Percentiles rank a stretch among this genome's conserved stretches.
These are phyloP conservation scores for Cerceris rybyensis DNA, from an alignment of 2,888 invertebrate species.

Conservation along the genomic window DNA sequence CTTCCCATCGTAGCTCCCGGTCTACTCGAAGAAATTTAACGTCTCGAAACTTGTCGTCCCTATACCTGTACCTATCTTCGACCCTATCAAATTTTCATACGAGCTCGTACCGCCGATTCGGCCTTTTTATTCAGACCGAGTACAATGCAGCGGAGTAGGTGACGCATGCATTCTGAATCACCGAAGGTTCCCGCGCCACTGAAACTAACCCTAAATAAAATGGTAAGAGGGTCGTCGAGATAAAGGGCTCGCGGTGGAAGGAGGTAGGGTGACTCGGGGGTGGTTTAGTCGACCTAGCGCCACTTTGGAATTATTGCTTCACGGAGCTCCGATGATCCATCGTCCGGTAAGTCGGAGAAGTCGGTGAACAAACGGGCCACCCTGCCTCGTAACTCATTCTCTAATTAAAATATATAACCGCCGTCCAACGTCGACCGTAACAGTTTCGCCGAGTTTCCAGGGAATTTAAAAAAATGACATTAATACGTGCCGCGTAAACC, in stretches of 20 bases:
- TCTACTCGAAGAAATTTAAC: conserved; percentile 26
- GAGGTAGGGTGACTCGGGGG: neutral
- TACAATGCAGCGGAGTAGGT: conserved; percentile 28
- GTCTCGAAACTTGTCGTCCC: neutral
- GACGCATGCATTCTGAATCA: conserved; percentile 50
- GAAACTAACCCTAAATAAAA: conserved; percentile 45
- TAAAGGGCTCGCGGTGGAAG: conserved; percentile 31
- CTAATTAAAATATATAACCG: conserved; percentile 56
- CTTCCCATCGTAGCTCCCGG: conserved; percentile 4
- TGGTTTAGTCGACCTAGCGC: conserved; percentile 8
- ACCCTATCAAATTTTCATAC: conserved; percentile 33
- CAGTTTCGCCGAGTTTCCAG: conserved; percentile 26
- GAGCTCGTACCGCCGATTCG: neutral
- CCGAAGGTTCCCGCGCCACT: conserved; percentile 16
- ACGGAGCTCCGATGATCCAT: conserved; percentile 22
- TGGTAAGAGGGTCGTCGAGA: conserved; percentile 54
- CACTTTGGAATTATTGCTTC: conserved; percentile 51
- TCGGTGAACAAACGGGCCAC: conserved; percentile 19
- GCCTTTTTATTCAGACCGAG: conserved; percentile 10
- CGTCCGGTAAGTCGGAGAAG: conserved; percentile 43
- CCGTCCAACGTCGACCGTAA: conserved; percentile 55
- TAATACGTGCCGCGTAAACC: conserved; percentile 36
- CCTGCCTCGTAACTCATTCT: conserved; percentile 38
- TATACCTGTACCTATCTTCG: conserved; percentile 19
- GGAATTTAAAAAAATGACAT: conserved; percentile 40